Percentiles rank a stretch among this genome's conserved stretches.
phyloP scores from a whole-genome alignment of 2,797 vertebrate species.

The Taeniopygia guttata region DNA sequence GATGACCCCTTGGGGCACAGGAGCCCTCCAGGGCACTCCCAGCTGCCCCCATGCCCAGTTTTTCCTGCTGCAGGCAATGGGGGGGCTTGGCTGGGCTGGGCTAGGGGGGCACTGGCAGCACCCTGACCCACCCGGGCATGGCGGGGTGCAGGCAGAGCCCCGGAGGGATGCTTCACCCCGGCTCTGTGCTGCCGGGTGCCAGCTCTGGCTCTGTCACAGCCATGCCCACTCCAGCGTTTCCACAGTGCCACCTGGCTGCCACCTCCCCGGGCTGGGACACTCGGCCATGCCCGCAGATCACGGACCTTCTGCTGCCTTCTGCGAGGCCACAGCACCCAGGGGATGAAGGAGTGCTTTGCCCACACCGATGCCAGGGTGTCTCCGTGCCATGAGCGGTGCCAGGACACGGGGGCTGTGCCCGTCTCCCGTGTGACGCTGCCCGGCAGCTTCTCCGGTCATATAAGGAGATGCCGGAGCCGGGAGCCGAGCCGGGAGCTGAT shows the following conservation, averaged over 20 bases:
- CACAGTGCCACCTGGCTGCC: constrained; percentile 68
- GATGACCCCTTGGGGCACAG: background rate
- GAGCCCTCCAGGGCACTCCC: background rate
- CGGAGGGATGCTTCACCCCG: background rate
- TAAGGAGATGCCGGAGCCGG: constrained; percentile 49
- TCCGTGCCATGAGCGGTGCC: fast-evolving
- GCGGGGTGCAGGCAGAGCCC: background rate
- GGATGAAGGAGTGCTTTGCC: background rate
- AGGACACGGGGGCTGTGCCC: background rate
- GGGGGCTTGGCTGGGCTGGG: background rate
- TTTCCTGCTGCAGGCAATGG: fast-evolving
- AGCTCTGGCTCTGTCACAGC: background rate
- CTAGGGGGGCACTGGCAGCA: background rate
- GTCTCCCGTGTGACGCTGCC: background rate
- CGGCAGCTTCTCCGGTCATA: constrained; percentile 40
- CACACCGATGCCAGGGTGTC: fast-evolving
- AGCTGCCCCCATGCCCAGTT: fast-evolving
- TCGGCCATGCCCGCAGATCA: fast-evolving
- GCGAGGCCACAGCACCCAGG: fast-evolving
- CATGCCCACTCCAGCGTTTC: background rate
- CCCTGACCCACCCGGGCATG: fast-evolving
- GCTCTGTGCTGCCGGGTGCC: no score
- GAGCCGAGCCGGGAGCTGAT: background rate
- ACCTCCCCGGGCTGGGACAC: background rate
- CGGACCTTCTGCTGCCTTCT: fast-evolving